Percentiles rank a stretch among this genome's conserved stretches.
Conservation (phyloP, 2,888 invertebrate species). For the Pegoplata infirma region DNA sequence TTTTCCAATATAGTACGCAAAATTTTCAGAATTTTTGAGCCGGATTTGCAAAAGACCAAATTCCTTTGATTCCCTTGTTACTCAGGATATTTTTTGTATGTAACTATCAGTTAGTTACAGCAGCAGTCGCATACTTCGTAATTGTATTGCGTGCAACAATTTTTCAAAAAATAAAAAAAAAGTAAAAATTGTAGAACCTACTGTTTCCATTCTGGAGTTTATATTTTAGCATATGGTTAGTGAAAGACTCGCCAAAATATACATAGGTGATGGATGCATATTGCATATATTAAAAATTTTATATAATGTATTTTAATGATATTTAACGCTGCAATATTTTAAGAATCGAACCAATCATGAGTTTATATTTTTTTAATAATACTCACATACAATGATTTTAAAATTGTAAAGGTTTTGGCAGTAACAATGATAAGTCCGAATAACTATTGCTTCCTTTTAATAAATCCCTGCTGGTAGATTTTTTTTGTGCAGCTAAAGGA, state of each 20-base stretch:
- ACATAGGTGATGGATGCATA: background rate
- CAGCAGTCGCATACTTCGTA: constrained; percentile 5
- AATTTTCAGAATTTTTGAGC: too few relatives aligned
- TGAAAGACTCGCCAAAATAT: background rate
- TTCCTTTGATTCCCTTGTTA: too few relatives aligned
- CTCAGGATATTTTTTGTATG: background rate
- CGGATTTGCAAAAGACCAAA: too few relatives aligned
- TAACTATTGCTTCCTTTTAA: background rate
- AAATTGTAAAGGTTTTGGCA: background rate
- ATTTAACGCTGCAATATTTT: background rate
- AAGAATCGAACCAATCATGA: background rate
- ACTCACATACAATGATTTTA: background rate
- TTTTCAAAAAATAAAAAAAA: background rate
- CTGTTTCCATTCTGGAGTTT: background rate
- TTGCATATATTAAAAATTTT: constrained; percentile 19
- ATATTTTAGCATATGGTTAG: background rate
- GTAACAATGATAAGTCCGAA: background rate
- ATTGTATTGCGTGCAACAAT: constrained; percentile 38
- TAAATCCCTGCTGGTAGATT: background rate
- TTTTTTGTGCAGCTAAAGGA: background rate
- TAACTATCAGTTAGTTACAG: background rate
- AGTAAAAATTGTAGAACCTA: constrained; percentile 1
- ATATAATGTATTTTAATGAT: constrained; percentile 24
- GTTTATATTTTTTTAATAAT: background rate
- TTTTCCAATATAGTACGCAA: too few relatives aligned